Base-by-base conservation (phyloP, 2,888 invertebrate species). In the Sycophila texana region DNA sequence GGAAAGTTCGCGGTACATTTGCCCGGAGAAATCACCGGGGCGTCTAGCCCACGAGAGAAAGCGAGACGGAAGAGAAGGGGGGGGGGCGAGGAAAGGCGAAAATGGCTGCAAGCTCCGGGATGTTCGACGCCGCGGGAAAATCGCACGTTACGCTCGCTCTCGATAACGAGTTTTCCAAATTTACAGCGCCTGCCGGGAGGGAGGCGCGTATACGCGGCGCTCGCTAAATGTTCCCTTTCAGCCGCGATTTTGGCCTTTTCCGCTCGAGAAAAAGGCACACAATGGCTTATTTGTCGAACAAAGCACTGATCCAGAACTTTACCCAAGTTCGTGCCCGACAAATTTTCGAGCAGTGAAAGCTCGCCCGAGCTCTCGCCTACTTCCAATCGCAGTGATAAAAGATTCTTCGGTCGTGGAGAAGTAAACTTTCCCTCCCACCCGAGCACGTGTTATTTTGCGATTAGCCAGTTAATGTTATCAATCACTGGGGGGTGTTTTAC, bases 1-100 rank as follows among this genome's bases (percentile, higher is more conserved):
- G 88, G 85, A 88, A 89, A 88, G 86, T 89, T 89, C 87, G 87
- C 87, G 87, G 86, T 87, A 88, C 88, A 86, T 89, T 89, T 89
- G 84, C 86, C 81, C 84, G 84, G 84, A 85, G 85, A 86, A 88
- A 88, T 88, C 86, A 86, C 85, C 85, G 82, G 80, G 66, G 77
- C 81, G 77, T 77, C 78, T 73, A 67, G 47, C 68, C 66, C 58
- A 55, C n/a, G 58, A 60, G 68, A 74, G 77, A 71, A 55, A 76
- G 53, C 74, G 61, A 80, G 63, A 77, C 58, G 30, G 26, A 47
- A 20, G 30, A 66, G 55, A 18, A 30, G 55, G 26, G 26, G 26
- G 26, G 55, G 26, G 26, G 26, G 26, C 58, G 61, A 20, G 85
- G 85, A 83, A 83, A 82, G 81, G 84, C 82, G 85, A 85, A 83